These are phyloP conservation scores for Trilocha varians DNA, from an alignment of 2,888 invertebrate species.

Conservation along the genomic window DNA sequence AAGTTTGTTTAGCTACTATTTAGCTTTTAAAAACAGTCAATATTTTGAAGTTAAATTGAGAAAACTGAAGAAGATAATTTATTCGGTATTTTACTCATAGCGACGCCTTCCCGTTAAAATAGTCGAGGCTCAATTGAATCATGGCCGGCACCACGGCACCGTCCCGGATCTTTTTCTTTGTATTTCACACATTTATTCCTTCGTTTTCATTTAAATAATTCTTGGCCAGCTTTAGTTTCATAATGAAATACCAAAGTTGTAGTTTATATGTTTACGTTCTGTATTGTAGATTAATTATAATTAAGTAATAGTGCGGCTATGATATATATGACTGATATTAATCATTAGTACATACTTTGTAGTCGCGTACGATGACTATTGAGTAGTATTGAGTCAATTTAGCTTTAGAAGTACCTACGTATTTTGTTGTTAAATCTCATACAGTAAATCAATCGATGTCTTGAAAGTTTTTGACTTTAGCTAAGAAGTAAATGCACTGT, in stretches of 20 bases:
- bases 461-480: too few species aligned
- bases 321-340: slow-evolving; percentile 37
- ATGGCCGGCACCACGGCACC: background rate
- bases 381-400: too few species aligned
- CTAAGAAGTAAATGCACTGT: background rate
- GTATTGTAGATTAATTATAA: slow-evolving; percentile 21
- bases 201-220: background rate
- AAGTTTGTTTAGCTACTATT: too few species aligned
- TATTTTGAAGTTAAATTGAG: background rate
- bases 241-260: slow-evolving; percentile 32
- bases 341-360: slow-evolving; percentile 9
- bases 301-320: slow-evolving; percentile 32
- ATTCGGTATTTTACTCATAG: background rate
- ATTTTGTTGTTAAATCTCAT: background rate
- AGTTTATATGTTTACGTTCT: slow-evolving; percentile 20
- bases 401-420: background rate
- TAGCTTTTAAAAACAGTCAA: too few species aligned
- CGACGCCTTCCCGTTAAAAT: background rate
- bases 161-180: background rate
- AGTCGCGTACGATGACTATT: slow-evolving; percentile 1
- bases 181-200: background rate
- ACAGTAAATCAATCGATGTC: too few species aligned
- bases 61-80: background rate
- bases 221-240: background rate
- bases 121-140: background rate